Evolutionary conservation across 1,140 invertebrate genomes (phyloP), one percentile per base, ranked within the genome.

Genomic region (Lepidurus packardi): DNA sequence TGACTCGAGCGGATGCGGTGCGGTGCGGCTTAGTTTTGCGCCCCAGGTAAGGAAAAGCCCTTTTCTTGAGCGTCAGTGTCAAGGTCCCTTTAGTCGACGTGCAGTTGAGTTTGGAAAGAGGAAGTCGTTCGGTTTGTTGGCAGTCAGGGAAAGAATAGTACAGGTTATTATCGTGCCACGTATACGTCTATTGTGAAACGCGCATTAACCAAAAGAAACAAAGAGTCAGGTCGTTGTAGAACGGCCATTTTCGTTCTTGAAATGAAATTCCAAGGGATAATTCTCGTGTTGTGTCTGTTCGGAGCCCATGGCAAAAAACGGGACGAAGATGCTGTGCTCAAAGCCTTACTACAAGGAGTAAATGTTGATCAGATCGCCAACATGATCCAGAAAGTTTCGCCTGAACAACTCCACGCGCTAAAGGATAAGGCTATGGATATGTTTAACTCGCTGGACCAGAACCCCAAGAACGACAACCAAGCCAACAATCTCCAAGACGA

Each of bases 1-100:
- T 65, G 53, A 65, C 53, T 65, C n/a, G 34, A 34, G 34, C 34
- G 53, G 53, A 65, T 65, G 53, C 53, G 53, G 53, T 65, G 53
- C 53, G 53, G 53, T 65, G 53, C 53, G 53, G 53, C 4, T 65
- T 65, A n/a, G 53, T 65, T 65, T 65, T 65, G 53, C 3, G 34
- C 53, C 53, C 13, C 13, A 65, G 53, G 53, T 65, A 65, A 65
- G 53, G 53, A 65, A 65, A 13, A 13, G 53, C 34, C 34, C 34
- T 34, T 65, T 65, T 65, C 53, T 4, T 65, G 7, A 65, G n/a
- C 53, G 53, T 65, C 53, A 65, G 53, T 65, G 53, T 65, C 53
- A 65, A 65, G 53, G 53, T 65, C 53, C 21, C 21, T 65, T 65
- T 65, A 65, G 53, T 65, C 53, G 34, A 34, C 21, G 53, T 16